A percentile compares a stretch with the other conserved stretches of the same genome.
These are phyloP conservation scores for Trachymyrmex cornetzi DNA, from an alignment of 1,140 invertebrate genomes.

Conservation along the genomic window DNA sequence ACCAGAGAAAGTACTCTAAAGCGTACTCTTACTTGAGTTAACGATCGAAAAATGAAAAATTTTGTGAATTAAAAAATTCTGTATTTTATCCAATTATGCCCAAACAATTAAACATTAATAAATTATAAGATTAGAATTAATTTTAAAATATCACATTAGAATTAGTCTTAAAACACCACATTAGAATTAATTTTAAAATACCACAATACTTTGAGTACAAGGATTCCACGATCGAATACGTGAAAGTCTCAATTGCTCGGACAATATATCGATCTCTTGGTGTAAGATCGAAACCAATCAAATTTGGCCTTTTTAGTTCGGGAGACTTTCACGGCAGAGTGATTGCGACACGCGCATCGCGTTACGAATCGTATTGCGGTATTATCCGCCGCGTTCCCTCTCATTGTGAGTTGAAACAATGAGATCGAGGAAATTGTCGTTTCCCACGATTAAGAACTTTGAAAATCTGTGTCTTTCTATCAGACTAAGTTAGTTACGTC, in stretches of 20 bases:
- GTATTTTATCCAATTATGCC: background rate
- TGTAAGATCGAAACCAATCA: conserved; percentile 58
- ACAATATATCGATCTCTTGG: conserved; percentile 26
- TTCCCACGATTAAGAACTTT: conserved; percentile 58
- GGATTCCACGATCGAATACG: conserved; percentile 15
- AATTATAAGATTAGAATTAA: background rate
- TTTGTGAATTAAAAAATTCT: background rate
- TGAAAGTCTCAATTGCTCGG: conserved; percentile 13
- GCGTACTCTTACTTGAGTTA: background rate
- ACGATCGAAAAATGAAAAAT: background rate
- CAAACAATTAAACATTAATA: background rate
- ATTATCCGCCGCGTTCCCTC: conserved; percentile 47
- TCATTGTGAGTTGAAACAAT: conserved; percentile 59
- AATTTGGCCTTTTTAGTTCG: conserved; percentile 53
- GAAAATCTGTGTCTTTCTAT: conserved; percentile 25
- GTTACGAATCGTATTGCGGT: conserved; percentile 55
- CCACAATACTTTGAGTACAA: background rate
- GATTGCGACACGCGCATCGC: conserved; percentile 53
- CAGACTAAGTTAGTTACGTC: conserved; percentile 1
- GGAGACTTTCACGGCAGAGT: conserved; percentile 51
- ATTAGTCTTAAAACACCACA: background rate
- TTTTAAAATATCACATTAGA: background rate
- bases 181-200: background rate
- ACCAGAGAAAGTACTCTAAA: background rate
- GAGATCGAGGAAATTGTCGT: conserved; percentile 59